Percentiles rank a stretch among this genome's conserved stretches.
These are phyloP conservation scores for Oncopeltus fasciatus DNA, from an alignment of 1,140 invertebrate genomes.

Conservation along the genomic window DNA sequence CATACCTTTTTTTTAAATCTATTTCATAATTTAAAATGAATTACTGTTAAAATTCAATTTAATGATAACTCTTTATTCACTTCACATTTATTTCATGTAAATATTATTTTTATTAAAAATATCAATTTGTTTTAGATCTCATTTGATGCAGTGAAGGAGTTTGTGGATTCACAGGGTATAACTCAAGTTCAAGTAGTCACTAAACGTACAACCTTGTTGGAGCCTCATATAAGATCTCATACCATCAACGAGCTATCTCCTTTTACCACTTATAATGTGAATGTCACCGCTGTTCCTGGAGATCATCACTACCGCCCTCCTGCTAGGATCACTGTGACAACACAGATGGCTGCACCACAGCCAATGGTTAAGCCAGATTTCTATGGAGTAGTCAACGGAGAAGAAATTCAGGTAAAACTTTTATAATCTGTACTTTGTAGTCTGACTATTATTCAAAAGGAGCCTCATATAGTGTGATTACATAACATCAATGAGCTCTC, in stretches of 20 bases:
- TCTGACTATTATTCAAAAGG: too few species aligned
- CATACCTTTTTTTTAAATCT: too few species aligned
- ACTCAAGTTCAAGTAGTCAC: constrained; percentile 75
- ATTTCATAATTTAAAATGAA: too few species aligned
- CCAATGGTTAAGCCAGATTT: constrained; percentile 91
- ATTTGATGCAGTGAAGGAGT: constrained; percentile 87
- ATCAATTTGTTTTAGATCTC: constrained; percentile 44
- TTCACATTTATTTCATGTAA: too few species aligned
- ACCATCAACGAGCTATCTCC: constrained; percentile 79
- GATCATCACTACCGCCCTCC: constrained; percentile 74
- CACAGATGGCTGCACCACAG: constrained; percentile 90
- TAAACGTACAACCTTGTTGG: constrained; percentile 51
- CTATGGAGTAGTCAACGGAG: constrained; percentile 69
- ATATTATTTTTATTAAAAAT: too few species aligned
- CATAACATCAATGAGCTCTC: too few species aligned
- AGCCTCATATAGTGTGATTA: too few species aligned
- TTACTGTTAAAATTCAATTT: too few species aligned
- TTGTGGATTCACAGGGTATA: constrained; percentile 83
- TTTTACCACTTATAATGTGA: constrained; percentile 88
- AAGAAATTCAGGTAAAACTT: constrained; percentile 52
- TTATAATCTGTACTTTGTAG: not conserved
- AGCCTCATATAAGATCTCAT: constrained; percentile 48
- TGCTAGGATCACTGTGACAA: constrained; percentile 86
- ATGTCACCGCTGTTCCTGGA: constrained; percentile 76
- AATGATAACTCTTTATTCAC: too few species aligned